phyloP scores from a whole-genome alignment of 2,888 invertebrate genomes.

The Opisthograptis luteolata region DNA sequence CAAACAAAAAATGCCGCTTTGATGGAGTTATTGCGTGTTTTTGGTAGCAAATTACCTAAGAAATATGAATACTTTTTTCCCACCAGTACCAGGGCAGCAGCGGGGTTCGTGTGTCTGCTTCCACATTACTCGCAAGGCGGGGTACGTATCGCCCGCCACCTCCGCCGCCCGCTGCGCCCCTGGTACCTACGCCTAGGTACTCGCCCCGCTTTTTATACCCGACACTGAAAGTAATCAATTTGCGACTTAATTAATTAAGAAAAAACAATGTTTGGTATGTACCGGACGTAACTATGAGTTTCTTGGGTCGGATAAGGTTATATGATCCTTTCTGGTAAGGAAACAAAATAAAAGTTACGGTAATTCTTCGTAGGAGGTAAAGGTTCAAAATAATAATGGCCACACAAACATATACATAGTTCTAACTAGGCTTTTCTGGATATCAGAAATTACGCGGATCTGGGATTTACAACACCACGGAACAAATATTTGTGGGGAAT shows the following conservation, averaged over 20 bases:
- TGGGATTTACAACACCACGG: no score
- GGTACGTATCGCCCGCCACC: slow-evolving; percentile 63
- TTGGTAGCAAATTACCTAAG: no score
- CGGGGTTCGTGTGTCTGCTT: slow-evolving; percentile 84
- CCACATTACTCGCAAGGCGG: slow-evolving; percentile 82
- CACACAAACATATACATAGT: no score
- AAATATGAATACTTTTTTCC: slow-evolving; percentile 52
- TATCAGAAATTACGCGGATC: no score
- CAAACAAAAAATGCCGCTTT: no score
- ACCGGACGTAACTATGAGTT: slow-evolving; percentile 28
- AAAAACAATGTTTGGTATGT: slow-evolving; percentile 54
- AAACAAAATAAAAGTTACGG: neutral
- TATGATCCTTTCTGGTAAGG: neutral
- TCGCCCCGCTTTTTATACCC: slow-evolving; percentile 78
- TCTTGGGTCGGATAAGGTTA: slow-evolving; percentile 31
- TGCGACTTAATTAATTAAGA: slow-evolving; percentile 83
- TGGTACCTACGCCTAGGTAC: slow-evolving; percentile 59
- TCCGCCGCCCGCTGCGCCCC: slow-evolving; percentile 68
- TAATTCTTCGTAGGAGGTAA: neutral
- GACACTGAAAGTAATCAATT: slow-evolving; percentile 82
- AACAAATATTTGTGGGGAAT: no score
- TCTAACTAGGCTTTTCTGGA: no score
- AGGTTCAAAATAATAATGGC: neutral
- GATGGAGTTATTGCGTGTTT: no score
- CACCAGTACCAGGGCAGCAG: slow-evolving; percentile 68